Evolutionary conservation across 2,888 invertebrate genomes (phyloP).

Genomic region (Gibbula magus): DNA sequence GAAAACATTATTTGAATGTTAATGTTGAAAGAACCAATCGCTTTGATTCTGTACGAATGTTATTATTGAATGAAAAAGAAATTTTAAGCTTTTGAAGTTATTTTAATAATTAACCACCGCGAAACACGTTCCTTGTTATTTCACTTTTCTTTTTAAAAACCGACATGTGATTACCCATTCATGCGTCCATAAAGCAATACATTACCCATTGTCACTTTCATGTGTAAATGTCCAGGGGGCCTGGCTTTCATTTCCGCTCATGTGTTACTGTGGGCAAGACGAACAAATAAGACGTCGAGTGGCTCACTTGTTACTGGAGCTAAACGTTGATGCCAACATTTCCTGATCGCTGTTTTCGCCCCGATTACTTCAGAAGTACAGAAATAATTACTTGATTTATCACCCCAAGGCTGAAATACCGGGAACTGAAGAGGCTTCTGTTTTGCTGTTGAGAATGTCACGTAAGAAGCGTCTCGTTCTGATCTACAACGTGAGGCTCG

Average conservation of each 20-base stretch:
- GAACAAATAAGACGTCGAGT: slow-evolving; percentile 15
- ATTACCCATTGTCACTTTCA: neutral
- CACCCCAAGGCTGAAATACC: neutral
- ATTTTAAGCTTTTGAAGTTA: too few relatives aligned
- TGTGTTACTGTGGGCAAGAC: neutral
- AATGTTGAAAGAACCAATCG: too few relatives aligned
- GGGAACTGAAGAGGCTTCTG: neutral
- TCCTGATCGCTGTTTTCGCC: slow-evolving; percentile 9
- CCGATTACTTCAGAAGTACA: neutral
- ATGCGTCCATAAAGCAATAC: neutral
- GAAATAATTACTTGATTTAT: slow-evolving; percentile 13
- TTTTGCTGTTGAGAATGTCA: neutral
- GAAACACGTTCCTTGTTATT: too few relatives aligned
- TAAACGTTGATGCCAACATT: slow-evolving; percentile 1
- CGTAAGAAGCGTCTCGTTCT: too few relatives aligned
- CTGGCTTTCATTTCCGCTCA: slow-evolving; percentile 8
- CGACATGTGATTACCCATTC: too few relatives aligned
- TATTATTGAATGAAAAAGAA: too few relatives aligned
- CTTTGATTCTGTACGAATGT: too few relatives aligned
- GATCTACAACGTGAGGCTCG: too few relatives aligned
- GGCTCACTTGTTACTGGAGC: neutral
- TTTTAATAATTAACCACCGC: too few relatives aligned
- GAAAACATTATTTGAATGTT: too few relatives aligned
- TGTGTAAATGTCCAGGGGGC: neutral
- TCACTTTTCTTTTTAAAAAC: too few relatives aligned